These are phyloP conservation scores for Mimumesa dahlbomi DNA, from an alignment of 2,888 invertebrate genomes.

Conservation along the genomic window DNA sequence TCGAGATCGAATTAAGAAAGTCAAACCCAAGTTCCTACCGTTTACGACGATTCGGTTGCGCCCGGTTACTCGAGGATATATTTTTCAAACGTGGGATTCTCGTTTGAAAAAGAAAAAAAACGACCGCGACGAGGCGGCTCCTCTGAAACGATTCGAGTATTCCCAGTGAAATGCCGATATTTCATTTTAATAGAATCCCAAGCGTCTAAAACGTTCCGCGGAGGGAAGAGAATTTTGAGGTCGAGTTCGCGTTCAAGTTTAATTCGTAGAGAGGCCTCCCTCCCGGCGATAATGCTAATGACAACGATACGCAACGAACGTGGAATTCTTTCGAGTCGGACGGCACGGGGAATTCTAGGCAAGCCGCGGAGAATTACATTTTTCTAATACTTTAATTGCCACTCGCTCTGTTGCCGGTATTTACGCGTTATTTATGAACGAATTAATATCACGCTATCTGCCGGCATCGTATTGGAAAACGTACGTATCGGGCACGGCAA, in stretches of 20 bases:
- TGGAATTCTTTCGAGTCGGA: slow-evolving; percentile 5
- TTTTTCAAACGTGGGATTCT: too few species aligned
- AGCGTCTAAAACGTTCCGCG: too few species aligned
- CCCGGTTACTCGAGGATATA: too few species aligned
- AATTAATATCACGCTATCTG: slow-evolving; percentile 40
- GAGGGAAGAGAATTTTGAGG: slow-evolving; percentile 4
- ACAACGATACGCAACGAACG: slow-evolving; percentile 2
- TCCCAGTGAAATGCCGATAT: too few species aligned
- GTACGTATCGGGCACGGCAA: slow-evolving; percentile 14
- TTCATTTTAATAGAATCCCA: too few species aligned
- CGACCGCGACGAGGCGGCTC: too few species aligned
- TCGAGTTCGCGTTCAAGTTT: background rate
- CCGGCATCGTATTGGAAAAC: too few species aligned
- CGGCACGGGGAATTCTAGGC: background rate
- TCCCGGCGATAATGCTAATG: background rate
- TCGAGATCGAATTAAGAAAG: too few species aligned
- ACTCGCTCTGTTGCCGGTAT: slow-evolving; percentile 22
- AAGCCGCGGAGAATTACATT: slow-evolving; percentile 34
- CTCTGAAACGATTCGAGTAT: too few species aligned
- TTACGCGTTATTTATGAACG: slow-evolving; percentile 46
- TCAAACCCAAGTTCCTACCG: too few species aligned
- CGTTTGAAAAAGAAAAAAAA: too few species aligned
- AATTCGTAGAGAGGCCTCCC: slow-evolving; percentile 2
- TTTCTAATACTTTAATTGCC: slow-evolving; percentile 20
- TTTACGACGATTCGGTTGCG: too few species aligned